A percentile compares a stretch with the other conserved stretches of the same genome.
Evolutionary conservation across 2,888 invertebrate genomes (phyloP).

Genomic region (Agrotis clavis): DNA sequence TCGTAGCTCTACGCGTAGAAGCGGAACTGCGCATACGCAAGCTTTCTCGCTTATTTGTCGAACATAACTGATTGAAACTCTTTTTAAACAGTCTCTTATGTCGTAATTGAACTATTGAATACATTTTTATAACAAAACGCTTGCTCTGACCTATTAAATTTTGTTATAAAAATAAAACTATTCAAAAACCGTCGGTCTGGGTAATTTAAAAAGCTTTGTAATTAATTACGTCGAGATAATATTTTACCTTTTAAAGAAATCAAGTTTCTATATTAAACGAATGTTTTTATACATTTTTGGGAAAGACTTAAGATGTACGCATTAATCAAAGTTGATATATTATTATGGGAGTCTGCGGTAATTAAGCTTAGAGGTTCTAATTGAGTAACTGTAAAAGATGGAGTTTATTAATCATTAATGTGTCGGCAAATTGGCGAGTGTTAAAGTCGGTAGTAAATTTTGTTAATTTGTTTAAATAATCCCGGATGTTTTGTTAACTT

Average conservation of each 20-base stretch:
- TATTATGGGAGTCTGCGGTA: slow-evolving; percentile 41
- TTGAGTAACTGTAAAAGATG: slow-evolving; percentile 56
- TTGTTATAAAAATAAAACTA: slow-evolving; percentile 30
- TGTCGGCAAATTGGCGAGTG: slow-evolving; percentile 71
- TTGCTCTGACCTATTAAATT: slow-evolving; percentile 21
- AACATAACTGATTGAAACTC: slow-evolving; percentile 51
- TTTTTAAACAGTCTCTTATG: slow-evolving; percentile 49
- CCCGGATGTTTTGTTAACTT: slow-evolving; percentile 21
- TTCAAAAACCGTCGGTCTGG: slow-evolving; percentile 28
- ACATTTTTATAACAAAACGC: slow-evolving; percentile 39
- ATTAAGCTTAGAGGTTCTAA: slow-evolving; percentile 59
- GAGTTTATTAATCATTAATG: slow-evolving; percentile 56
- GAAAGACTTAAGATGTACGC: slow-evolving; percentile 58
- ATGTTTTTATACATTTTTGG: slow-evolving; percentile 64
- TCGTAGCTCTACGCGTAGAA: slow-evolving; percentile 81
- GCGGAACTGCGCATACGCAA: slow-evolving; percentile 71
- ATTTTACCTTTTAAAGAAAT: slow-evolving; percentile 65
- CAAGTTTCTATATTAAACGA: slow-evolving; percentile 59
- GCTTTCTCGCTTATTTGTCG: slow-evolving; percentile 68
- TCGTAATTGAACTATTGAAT: slow-evolving; percentile 52
- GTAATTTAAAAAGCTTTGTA: slow-evolving; percentile 51
- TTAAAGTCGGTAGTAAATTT: slow-evolving; percentile 71
- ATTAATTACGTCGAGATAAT: slow-evolving; percentile 66
- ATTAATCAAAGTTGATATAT: slow-evolving; percentile 62
- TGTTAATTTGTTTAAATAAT: slow-evolving; percentile 19